Evolutionary conservation across 2,797 vertebrate genomes (phyloP), one percentile per base, ranked within the genome.

Genomic region (Graptemys geographica): DNA sequence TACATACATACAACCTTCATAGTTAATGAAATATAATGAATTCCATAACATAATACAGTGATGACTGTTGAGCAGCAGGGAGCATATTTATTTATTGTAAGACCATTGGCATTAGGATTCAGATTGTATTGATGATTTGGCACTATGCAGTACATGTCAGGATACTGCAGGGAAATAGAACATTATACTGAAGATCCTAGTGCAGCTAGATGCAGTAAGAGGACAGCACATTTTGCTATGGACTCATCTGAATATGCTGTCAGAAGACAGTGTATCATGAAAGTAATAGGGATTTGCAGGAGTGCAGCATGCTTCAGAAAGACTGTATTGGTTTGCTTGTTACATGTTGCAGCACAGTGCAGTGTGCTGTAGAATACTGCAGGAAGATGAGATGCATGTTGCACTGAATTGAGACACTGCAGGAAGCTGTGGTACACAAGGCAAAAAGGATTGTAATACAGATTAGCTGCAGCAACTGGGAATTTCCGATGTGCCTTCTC

Each of bases 11-110:
- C 28, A 83, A 44, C 74, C 86, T 87, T 92, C 92, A 94, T 83
- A 57, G 4, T 81, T 84, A 86, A 84, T 96, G 82, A 95, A 95
- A 96, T 92, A 95, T 41, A 57, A 78, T 93, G 78, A 76, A 84
- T 87, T 93, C 86, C 84, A 79, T 25, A 31, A 79, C 95, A 79
- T 16, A 41, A 23, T 21, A 41, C 19, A 41, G 37, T 41, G 65
- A 72, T 41, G 19, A 37, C 86, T 96, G 65, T n/a, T 44, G 44
- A 44, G 44, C 44, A 44, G 44, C 44, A 44, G 44, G 44, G 44
- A 44, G 44, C 44, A 44, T 44, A 7, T 44, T 44, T 44, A 47
- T 84, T 72, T 94, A 94, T 52, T 86, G 55, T 53, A 90, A 85
- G 74, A 79, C 52, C 11, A 47, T 83, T 89, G 96, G 87, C 83